These are phyloP conservation scores for Phyllopteryx taeniolatus DNA, from an alignment of 2,113 vertebrate species.

Conservation along the genomic window DNA sequence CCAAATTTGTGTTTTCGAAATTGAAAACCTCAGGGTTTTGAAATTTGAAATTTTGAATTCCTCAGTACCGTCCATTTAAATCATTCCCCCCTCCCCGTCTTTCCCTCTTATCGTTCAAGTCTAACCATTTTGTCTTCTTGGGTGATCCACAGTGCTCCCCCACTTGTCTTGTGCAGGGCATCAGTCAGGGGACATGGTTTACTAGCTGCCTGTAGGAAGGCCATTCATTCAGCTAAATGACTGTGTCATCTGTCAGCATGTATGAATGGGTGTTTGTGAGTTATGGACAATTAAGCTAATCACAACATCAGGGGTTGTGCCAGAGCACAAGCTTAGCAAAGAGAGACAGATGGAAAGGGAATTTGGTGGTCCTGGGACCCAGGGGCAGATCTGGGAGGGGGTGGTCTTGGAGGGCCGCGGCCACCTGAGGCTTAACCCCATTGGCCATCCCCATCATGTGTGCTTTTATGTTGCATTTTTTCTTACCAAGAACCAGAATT, in stretches of 20 bases:
- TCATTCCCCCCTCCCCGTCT: neutral
- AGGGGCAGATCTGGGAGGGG: neutral
- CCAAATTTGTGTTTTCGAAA: neutral
- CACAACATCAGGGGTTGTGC: constrained; percentile 50
- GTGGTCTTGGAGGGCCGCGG: neutral
- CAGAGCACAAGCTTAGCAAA: constrained; percentile 39
- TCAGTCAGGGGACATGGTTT: constrained; percentile 29
- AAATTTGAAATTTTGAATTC: no score
- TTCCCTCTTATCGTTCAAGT: neutral
- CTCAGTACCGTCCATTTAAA: neutral
- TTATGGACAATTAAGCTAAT: constrained; percentile 66
- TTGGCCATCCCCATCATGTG: neutral
- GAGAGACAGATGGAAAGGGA: constrained; percentile 34
- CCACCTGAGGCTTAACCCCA: neutral
- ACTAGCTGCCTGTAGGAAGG: constrained; percentile 38
- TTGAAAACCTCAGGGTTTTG: no score
- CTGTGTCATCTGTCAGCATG: constrained; percentile 63
- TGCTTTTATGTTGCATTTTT: neutral
- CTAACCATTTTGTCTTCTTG: neutral
- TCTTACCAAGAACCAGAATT: neutral
- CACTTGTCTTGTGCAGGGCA: constrained; percentile 22
- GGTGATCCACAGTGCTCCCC: constrained; percentile 21
- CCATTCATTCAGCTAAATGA: constrained; percentile 56
- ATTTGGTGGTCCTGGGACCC: neutral
- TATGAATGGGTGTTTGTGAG: constrained; percentile 59